Base-by-base conservation (phyloP, 2,113 vertebrate genomes). In the Pelobates fuscus region DNA sequence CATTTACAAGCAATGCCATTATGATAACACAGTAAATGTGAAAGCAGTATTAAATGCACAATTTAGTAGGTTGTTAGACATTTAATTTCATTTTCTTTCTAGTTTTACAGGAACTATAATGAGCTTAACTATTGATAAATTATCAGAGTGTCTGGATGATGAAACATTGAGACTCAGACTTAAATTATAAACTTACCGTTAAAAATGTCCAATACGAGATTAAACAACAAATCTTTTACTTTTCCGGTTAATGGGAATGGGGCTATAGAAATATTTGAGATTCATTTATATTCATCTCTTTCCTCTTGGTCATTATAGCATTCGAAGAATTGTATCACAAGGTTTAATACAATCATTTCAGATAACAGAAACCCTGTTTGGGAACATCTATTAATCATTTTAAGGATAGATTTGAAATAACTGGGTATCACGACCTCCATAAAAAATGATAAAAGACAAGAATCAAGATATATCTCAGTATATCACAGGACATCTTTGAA, bases 361-460 rank as follows among this genome's bases (percentile, higher is more conserved):
- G 55, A 76, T 76, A 76, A 76, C 55, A 67, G 59, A 49, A 68
- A 63, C 65, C 55, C 49, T 61, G 37, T 58, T 57, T 29, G 29
- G 55, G 59, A 77, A 49, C 43, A 25, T 49, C 55, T 60, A 77
- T 67, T 77, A 68, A 68, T 77, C 65, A 77, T 68, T 60, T 26
- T 61, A n/a, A 23, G 64, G 43, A 52, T 24, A 77, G 29, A 68
- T 61, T 20, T n/a, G 26, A 55, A 77, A 68, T 68, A 68, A 54
- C n/a, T 61, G 67, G 26, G 55, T 43, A 67, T 76, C 65, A 29
- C 32, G 67, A 67, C 37, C 41, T 61, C 65, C 20, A 62, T 68
- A 61, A 32, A 77, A 60, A 60, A 61, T 61, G 24, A 17, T 21
- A 61, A n/a, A 49, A 77, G 26, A 61, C 30, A 52, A 61, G 57